Base-by-base conservation (phyloP, 2,888 invertebrate species). In the Mesorhabditis spiculigera region DNA sequence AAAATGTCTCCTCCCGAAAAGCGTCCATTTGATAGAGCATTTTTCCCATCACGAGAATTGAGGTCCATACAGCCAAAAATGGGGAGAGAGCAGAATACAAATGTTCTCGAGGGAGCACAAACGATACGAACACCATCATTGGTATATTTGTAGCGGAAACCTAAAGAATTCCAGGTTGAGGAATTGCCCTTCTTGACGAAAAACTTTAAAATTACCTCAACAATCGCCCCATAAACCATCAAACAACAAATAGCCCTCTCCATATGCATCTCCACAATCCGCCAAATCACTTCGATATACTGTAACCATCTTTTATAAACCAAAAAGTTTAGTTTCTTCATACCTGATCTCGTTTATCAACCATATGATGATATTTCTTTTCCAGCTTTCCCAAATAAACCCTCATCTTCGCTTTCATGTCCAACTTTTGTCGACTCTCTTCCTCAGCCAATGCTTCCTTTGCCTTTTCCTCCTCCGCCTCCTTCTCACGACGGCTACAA, bases 1-100 rank as follows among this genome's bases (percentile, higher is more conserved):
- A 89, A 90, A 92, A 93, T 71, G 88, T 89, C 1, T 89, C 88
- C 76, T 92, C 92, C 75, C 91, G 89, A 75, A 95, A 92, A 83
- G 94, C 93, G 75, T 92, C 90, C 71, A 96, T 93, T 87, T 97
- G 96, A 86, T 94, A 97, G 65, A 95, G 91, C 95, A 96, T 97
- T 87, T 94, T 93, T 4, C 91, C 90, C 76, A 97, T 90, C 76
- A 96, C 90, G 74, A 95, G 90, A 4, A 93, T 83, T 28, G 93
- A 92, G 44, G 93, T 50, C 58, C 58, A 50, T 10, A 50, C 58
- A 50, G 58, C 58, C 58, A 50, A 50, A 50, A 50, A 50, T 50
- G 58, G 58, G 8, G 58, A 50, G 10, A 50, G n/a, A 13, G 58
- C n/a, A n/a, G 8, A 13, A n/a, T 13, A 50, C 8, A 50, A n/a